Percentiles rank a stretch among this genome's conserved stretches.
Evolutionary conservation across 2,888 invertebrate species (phyloP).

Genomic region (Pammene aurita): DNA sequence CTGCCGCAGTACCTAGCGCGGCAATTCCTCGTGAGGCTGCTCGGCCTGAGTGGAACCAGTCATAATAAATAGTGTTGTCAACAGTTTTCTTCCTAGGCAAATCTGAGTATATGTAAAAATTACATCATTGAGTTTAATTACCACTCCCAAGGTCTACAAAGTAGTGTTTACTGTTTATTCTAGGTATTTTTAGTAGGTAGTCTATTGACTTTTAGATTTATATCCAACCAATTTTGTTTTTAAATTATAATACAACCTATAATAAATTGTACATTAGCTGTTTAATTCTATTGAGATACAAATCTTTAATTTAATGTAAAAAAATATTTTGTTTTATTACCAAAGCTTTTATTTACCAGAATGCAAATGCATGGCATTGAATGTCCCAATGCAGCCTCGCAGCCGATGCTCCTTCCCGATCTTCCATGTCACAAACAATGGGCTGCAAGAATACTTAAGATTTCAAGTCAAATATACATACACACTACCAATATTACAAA

Average conservation of each 20-base stretch:
- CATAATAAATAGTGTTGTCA: no score
- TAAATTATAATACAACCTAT: neutral
- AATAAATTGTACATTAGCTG: no score
- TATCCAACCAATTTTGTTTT: neutral
- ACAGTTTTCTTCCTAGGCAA: no score
- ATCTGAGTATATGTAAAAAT: no score
- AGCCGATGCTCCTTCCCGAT: slow-evolving; percentile 97
- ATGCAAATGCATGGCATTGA: slow-evolving; percentile 97
- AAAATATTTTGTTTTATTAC: slow-evolving; percentile 22
- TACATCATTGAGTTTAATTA: neutral
- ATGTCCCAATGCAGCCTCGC: slow-evolving; percentile 99
- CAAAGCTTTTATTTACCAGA: slow-evolving; percentile 81
- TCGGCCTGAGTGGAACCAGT: no score
- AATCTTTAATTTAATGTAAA: no score
- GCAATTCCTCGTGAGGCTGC: no score
- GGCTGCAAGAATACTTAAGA: slow-evolving; percentile 84
- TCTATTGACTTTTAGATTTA: no score
- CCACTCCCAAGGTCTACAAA: neutral
- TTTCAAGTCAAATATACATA: slow-evolving; percentile 13
- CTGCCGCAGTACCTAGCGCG: no score
- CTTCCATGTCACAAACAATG: slow-evolving; percentile 99
- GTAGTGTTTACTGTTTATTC: neutral
- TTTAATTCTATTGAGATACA: no score
- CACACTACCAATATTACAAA: slow-evolving; percentile 12
- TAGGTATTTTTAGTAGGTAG: no score